Evolutionary conservation across 2,888 invertebrate species (phyloP), one percentile per base, ranked within the genome.

Genomic region (Agrypnus murinus): DNA sequence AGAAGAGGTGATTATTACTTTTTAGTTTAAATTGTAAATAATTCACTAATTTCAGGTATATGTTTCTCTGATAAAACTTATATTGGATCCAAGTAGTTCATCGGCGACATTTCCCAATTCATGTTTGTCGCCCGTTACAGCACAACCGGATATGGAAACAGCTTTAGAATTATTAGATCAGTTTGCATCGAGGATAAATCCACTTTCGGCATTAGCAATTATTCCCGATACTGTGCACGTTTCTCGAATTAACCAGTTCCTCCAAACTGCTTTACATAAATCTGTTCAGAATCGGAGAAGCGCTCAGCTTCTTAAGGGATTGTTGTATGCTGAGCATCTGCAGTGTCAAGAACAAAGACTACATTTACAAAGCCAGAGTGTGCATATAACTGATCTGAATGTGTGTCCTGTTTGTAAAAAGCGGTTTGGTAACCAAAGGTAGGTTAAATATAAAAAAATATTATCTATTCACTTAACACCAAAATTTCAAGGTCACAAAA

Each of bases 391-490:
- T 14, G 97, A 97, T 77, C 91, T 93, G 79, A 95, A 94, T 81
- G 91, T 95, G 64, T 99, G 99, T 84, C 92, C 92, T 0, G 95
- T 95, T 0, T 99, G 99, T 85, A 95, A 93, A 83, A 98, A 98
- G 83, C 90, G 95, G 65, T 98, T 99, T 85, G 94, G 94, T 14
- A 95, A 95, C 85, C 95, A 95, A 87, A 96, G 93, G 93, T 93
- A 82, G 57, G 6, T 25, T 25, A 25, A 3, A 25, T 25, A n/a
- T n/a, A n/a, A n/a, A n/a, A n/a, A n/a, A n/a, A n/a, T n/a, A n/a
- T n/a, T n/a, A 58, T 25, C 25, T 25, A 32, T 78, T 80, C 78
- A 75, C 74, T n/a, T n/a, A n/a, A n/a, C n/a, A n/a, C n/a, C n/a
- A n/a, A n/a, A n/a, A n/a, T n/a, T n/a, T n/a, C n/a, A n/a, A n/a